phyloP scores from a whole-genome alignment of 2,113 vertebrate genomes.

The Loxodonta africana region DNA sequence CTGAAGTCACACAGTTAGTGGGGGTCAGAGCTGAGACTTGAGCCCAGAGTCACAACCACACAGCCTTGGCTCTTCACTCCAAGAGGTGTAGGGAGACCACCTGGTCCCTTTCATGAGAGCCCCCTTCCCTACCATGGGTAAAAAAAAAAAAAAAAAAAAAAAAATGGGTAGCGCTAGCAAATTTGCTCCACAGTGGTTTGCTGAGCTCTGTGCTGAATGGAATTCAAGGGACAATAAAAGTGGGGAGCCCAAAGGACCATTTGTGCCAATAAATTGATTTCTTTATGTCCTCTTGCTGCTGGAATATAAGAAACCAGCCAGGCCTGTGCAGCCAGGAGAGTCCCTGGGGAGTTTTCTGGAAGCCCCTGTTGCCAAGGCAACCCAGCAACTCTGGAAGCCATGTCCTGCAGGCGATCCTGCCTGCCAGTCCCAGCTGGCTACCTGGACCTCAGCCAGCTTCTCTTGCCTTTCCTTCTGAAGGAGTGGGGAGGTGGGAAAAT shows the following conservation, averaged over 20 bases:
- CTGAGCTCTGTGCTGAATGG: neutral
- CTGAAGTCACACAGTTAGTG: neutral
- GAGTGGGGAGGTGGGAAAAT: neutral
- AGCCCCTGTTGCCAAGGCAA: constrained; percentile 71
- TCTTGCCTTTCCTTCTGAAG: neutral
- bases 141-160: too few relatives aligned
- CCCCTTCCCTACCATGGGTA: neutral
- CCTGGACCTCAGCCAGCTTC: constrained; percentile 4
- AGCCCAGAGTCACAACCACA: neutral
- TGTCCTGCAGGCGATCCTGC: neutral
- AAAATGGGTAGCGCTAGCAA: accelerated
- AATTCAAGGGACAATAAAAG: neutral
- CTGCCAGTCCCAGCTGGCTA: neutral
- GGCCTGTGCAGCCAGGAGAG: constrained; percentile 49
- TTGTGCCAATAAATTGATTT: constrained; percentile 75
- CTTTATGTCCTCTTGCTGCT: constrained; percentile 56
- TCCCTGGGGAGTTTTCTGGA: constrained; percentile 66
- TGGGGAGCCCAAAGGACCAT: neutral
- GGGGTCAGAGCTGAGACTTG: neutral
- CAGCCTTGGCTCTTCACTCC: neutral
- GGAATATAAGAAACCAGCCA: constrained; percentile 60
- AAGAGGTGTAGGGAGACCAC: neutral
- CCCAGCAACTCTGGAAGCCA: neutral
- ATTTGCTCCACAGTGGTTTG: neutral
- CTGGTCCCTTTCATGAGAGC: neutral